Percentiles rank a stretch among this genome's conserved stretches.
Conservation (phyloP, 2,888 invertebrate species). For the Parnassius apollo region DNA sequence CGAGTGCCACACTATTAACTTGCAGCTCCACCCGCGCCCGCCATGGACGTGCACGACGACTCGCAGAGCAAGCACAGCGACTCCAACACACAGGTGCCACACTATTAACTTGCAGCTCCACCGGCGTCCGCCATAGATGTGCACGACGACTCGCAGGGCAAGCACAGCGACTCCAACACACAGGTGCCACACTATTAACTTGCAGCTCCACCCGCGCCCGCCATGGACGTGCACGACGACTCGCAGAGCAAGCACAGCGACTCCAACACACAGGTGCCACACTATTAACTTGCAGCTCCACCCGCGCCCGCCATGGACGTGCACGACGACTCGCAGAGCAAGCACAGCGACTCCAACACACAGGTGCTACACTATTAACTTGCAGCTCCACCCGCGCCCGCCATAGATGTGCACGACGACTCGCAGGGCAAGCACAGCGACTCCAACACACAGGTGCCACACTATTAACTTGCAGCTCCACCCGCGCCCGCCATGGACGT, state of each 20-base stretch:
- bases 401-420: too few species aligned
- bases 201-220: slow-evolving; percentile 32
- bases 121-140: slow-evolving; percentile 51
- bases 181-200: slow-evolving; percentile 63
- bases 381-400: too few species aligned
- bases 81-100: slow-evolving; percentile 83
- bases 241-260: slow-evolving; percentile 89
- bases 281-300: too few species aligned
- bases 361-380: slow-evolving; percentile 64
- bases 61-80: slow-evolving; percentile 89
- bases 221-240: slow-evolving; percentile 82
- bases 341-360: slow-evolving; percentile 83
- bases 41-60: slow-evolving; percentile 82
- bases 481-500: slow-evolving; percentile 68
- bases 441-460: too few species aligned
- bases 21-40: too few species aligned
- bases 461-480: too few species aligned
- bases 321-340: too few species aligned
- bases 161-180: slow-evolving; percentile 87
- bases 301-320: too few species aligned
- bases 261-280: slow-evolving; percentile 83
- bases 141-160: slow-evolving; percentile 88
- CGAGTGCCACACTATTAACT: too few species aligned
- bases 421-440: too few species aligned
- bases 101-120: too few species aligned